Base-by-base conservation (phyloP, 2,113 vertebrate species). In the Engystomops pustulosus region DNA sequence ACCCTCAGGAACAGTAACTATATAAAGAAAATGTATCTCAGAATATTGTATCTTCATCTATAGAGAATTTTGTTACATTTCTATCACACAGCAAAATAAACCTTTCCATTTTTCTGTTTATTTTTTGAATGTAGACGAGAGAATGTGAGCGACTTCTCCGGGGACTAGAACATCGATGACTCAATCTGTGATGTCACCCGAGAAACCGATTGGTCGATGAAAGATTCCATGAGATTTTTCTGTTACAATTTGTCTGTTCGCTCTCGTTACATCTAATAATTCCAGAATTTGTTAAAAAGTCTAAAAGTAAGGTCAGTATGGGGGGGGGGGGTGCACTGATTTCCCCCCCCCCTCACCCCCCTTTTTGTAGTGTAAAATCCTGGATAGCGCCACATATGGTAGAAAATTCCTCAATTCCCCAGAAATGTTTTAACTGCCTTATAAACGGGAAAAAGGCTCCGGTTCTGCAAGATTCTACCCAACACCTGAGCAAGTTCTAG, bases 401-500 rank as follows among this genome's bases (percentile, higher is more conserved):
- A 36, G 18, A 67, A 67, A 67, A 67, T 67, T 67, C 62, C 62
- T 67, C 62, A 67, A 41, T 70, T 70, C 36, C 68, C 68, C n/a
- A 14, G 68, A 70, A n/a, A 70, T 12, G 36, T 36, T 23, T n/a
- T 70, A 70, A 44, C 9, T 23, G 14, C 18, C 68, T 70, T 70
- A 70, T 41, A 70, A 70, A 70, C 34, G 7, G 2, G 4, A 18
- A 10, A 34, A 36, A 27, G 32, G 36, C 34, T 3, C 23, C 6
- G 36, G 36, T 44, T 44, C 68, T 70, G 68, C 68, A 25, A 70
- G 68, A 11, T 70, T 41, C 36, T 3, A 23, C 12, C 68, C n/a
- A 70, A 36, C 36, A 70, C 36, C 68, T 70, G 68, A 70, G 67
- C 67, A 3, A 38, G 34, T 70, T 41, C 11, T 23, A 44, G 20